These are phyloP conservation scores for Agrilus planipennis DNA, from an alignment of 1,140 invertebrate species.

Conservation along the genomic window DNA sequence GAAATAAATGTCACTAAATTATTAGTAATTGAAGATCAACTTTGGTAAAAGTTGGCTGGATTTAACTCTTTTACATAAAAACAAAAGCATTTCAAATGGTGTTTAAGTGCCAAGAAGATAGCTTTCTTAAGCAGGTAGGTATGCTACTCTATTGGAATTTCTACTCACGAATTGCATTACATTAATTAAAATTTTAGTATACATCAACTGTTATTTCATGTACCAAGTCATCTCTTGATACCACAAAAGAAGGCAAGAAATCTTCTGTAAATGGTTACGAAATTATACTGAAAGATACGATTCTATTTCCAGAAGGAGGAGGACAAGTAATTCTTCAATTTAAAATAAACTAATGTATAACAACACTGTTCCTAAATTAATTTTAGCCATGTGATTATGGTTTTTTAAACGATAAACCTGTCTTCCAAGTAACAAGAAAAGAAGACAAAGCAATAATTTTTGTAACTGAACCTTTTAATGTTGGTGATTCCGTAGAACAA, in stretches of 20 bases:
- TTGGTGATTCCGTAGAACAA: conserved; percentile 48
- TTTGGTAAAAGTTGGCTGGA: no score
- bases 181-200: conserved; percentile 37
- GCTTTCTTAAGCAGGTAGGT: conserved; percentile 55
- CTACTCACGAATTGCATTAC: conserved; percentile 1
- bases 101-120: conserved; percentile 59
- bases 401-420: conserved; percentile 48
- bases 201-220: conserved; percentile 53
- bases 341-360: no score
- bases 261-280: conserved; percentile 47
- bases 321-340: conserved; percentile 71
- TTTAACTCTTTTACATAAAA: no score
- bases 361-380: no score
- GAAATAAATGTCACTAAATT: no score
- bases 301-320: conserved; percentile 78
- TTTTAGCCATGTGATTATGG: conserved; percentile 64
- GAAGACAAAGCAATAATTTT: conserved; percentile 62
- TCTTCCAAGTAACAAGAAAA: conserved; percentile 52
- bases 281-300: conserved; percentile 64
- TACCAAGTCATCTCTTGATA: conserved; percentile 36
- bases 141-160: no score
- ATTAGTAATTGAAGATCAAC: no score
- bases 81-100: no score
- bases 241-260: conserved; percentile 42
- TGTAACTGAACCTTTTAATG: conserved; percentile 42